Percentiles rank a stretch among this genome's conserved stretches.
Evolutionary conservation across 2,113 vertebrate species (phyloP).

Genomic region (Colaptes auratus): DNA sequence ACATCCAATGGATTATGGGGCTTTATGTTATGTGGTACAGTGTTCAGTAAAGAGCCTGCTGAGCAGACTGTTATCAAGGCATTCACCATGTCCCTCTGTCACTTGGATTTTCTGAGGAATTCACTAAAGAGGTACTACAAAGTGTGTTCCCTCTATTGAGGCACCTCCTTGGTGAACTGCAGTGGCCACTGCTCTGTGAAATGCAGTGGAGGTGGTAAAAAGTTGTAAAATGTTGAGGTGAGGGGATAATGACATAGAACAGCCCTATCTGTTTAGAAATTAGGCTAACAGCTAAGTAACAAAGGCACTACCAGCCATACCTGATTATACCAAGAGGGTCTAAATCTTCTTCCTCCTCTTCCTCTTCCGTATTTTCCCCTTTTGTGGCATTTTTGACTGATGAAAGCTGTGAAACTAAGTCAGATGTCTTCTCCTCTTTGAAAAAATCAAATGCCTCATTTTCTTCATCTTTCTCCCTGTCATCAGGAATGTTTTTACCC

Average conservation of each 20-base stretch:
- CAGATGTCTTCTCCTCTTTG: conserved; percentile 62
- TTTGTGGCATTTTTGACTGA: background rate
- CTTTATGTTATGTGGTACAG: background rate
- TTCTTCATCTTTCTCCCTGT: conserved; percentile 56
- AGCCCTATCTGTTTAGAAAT: background rate
- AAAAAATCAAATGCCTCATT: conserved; percentile 82
- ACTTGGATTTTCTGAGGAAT: background rate
- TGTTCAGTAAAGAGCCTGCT: background rate
- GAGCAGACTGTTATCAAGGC: background rate
- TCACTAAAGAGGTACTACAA: background rate
- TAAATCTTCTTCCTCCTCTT: conserved; percentile 75
- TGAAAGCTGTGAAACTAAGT: conserved; percentile 10
- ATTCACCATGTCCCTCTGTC: background rate
- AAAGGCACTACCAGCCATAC: conserved; percentile 58
- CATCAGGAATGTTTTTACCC: conserved; percentile 58
- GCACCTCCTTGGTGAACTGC: background rate
- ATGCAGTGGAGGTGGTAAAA: background rate
- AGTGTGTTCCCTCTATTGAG: background rate
- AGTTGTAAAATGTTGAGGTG: background rate
- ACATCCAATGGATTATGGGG: background rate
- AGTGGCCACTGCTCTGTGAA: background rate
- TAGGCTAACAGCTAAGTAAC: background rate
- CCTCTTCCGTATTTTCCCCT: conserved; percentile 12
- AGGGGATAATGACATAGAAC: background rate
- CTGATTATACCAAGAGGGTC: conserved; percentile 85